These are phyloP conservation scores for Psephotus haematonotus DNA, from an alignment of 2,113 vertebrate genomes.

Conservation along the genomic window DNA sequence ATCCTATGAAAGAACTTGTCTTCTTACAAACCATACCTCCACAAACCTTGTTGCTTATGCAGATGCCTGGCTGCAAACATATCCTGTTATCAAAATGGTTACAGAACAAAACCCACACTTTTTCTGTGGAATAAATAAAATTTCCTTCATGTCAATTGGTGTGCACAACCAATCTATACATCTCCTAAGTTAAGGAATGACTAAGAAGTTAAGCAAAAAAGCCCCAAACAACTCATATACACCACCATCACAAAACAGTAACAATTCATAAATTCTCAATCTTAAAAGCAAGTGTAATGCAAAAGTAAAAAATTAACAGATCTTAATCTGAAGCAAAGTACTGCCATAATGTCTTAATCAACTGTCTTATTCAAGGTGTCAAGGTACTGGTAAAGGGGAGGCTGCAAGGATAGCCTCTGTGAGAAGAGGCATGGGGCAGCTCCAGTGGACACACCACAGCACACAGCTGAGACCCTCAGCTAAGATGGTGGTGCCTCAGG, in stretches of 20 bases:
- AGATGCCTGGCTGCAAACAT: not conserved
- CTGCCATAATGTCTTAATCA: not conserved
- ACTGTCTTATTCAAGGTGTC: not conserved
- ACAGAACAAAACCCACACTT: not conserved
- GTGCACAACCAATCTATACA: not conserved
- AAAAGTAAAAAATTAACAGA: not conserved
- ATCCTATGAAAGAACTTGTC: not conserved
- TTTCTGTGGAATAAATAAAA: not conserved
- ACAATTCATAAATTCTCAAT: not conserved
- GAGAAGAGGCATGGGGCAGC: not conserved
- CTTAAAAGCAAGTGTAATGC: not conserved
- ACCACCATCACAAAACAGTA: not conserved
- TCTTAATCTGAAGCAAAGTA: not conserved
- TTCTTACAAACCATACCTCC: not conserved
- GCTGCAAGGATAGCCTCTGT: not conserved
- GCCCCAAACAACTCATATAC: not conserved
- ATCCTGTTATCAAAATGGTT: not conserved
- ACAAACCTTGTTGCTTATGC: not conserved
- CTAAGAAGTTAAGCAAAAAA: not conserved
- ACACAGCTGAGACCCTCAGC: not conserved
- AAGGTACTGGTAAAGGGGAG: not conserved
- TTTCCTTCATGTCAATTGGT: not conserved
- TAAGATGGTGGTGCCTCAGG: not conserved
- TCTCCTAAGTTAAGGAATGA: not conserved
- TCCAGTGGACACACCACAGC: rapidly evolving